Evolutionary conservation across 1,140 invertebrate species (phyloP).

Genomic region (Drosophila micromelanica): DNA sequence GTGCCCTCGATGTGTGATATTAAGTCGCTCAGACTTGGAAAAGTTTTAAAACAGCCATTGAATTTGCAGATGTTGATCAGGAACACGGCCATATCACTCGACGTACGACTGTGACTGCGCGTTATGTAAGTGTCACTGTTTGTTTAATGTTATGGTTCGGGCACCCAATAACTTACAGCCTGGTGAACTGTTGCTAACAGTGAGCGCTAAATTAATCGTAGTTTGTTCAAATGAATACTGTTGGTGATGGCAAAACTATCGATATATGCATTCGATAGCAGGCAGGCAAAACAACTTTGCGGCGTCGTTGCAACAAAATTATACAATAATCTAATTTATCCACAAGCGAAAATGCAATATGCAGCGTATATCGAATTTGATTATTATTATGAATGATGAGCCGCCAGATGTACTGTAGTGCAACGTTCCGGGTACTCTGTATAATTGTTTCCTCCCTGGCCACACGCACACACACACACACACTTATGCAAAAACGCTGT

Average conservation of each 20-base stretch:
- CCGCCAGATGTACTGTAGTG: conserved; percentile 38
- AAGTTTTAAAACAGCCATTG: conserved; percentile 92
- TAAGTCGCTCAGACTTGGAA: conserved; percentile 90
- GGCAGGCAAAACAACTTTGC: conserved; percentile 40
- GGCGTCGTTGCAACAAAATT: conserved; percentile 14
- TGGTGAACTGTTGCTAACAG: conserved; percentile 39
- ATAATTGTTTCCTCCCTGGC: conserved; percentile 67
- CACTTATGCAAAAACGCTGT: conserved; percentile 76
- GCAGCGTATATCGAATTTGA: conserved; percentile 26
- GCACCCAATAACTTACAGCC: conserved; percentile 41
- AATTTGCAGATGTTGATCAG: conserved; percentile 94
- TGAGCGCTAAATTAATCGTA: conserved; percentile 45
- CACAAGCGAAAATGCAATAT: conserved; percentile 26
- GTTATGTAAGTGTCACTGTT: conserved; percentile 58
- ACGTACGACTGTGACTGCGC: conserved; percentile 78
- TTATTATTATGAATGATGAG: conserved; percentile 16
- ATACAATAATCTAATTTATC: conserved; percentile 27
- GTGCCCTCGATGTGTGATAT: conserved; percentile 94
- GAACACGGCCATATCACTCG: conserved; percentile 91
- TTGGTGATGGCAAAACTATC: conserved; percentile 39
- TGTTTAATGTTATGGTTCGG: conserved; percentile 37
- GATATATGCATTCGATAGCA: conserved; percentile 35
- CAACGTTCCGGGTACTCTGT: conserved; percentile 42
- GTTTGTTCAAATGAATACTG: conserved; percentile 67
- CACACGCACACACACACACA: conserved; percentile 66